Percentiles rank a stretch among this genome's conserved stretches.
These are phyloP conservation scores for Monopis laevigella DNA, from an alignment of 2,888 invertebrate species.

Conservation along the genomic window DNA sequence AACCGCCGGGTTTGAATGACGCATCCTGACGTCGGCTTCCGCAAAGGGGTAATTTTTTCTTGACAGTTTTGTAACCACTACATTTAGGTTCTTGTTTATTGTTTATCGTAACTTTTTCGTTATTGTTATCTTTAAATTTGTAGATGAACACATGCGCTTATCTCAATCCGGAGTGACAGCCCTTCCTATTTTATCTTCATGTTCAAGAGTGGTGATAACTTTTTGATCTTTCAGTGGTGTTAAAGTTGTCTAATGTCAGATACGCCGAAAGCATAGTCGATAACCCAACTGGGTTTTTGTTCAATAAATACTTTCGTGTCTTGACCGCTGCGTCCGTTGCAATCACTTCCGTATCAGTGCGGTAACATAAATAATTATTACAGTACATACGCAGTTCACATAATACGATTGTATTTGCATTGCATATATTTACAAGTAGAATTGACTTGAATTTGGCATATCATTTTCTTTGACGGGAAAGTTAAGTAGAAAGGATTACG, in stretches of 20 bases:
- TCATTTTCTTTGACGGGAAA: too few species aligned
- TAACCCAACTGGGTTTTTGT: too few species aligned
- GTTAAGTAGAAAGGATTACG: too few species aligned
- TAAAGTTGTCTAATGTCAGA: too few species aligned
- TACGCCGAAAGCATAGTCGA: slow-evolving; percentile 3
- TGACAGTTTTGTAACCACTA: too few species aligned
- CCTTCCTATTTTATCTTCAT: slow-evolving; percentile 1
- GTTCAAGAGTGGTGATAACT: not conserved
- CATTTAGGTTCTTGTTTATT: too few species aligned
- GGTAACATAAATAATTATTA: slow-evolving; percentile 4
- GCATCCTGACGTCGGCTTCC: slow-evolving; percentile 6
- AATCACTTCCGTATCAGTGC: slow-evolving; percentile 8
- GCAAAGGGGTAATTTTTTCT: not conserved
- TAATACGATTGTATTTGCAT: too few species aligned
- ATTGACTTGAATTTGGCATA: too few species aligned
- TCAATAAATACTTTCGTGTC: slow-evolving; percentile 8
- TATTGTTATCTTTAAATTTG: not conserved
- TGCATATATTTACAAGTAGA: too few species aligned
- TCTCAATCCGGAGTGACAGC: too few species aligned
- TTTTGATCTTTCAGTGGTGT: not conserved
- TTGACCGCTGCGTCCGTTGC: slow-evolving; percentile 11
- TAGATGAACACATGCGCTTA: too few species aligned
- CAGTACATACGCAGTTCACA: too few species aligned
- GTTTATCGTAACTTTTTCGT: not conserved
- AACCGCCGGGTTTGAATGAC: slow-evolving; percentile 5